Evolutionary conservation across 2,113 vertebrate genomes (phyloP).

Genomic region (Ammodytes marinus): DNA sequence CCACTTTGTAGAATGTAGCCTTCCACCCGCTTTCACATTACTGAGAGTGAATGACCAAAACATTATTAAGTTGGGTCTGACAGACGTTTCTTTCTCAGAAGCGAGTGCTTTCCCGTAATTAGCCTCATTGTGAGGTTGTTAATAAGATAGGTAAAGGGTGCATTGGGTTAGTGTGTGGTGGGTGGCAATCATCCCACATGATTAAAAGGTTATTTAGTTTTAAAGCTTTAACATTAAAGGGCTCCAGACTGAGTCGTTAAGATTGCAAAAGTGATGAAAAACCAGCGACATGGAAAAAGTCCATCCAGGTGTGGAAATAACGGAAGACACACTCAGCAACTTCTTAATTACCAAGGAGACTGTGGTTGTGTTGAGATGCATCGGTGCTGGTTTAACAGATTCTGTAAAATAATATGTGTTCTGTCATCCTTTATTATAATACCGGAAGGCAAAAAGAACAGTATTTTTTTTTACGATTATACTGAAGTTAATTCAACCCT

Average conservation of each 20-base stretch:
- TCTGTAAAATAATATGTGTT: background rate
- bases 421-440: background rate
- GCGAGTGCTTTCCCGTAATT: constrained; percentile 39
- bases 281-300: constrained; percentile 17
- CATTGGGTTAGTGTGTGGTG: constrained; percentile 18
- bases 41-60: constrained; percentile 24
- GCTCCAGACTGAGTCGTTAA: background rate
- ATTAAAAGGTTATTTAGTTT: constrained; percentile 2
- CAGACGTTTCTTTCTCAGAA: constrained; percentile 13
- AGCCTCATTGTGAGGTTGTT: constrained; percentile 54
- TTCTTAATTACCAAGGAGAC: constrained; percentile 10
- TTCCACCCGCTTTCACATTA: constrained; percentile 43
- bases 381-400: background rate
- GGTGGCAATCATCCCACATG: constrained; percentile 14
- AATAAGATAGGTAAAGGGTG: constrained; percentile 30
- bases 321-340: constrained; percentile 15
- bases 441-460: background rate
- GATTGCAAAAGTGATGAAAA: constrained; percentile 34
- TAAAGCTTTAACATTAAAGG: background rate
- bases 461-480: background rate
- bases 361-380: background rate
- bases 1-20: constrained; percentile 38
- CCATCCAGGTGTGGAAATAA: constrained; percentile 26
- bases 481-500: background rate
- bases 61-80: constrained; percentile 32